Percentiles rank a stretch among this genome's conserved stretches.
Evolutionary conservation across 2,888 invertebrate species (phyloP).

Genomic region (Tipula confusa): DNA sequence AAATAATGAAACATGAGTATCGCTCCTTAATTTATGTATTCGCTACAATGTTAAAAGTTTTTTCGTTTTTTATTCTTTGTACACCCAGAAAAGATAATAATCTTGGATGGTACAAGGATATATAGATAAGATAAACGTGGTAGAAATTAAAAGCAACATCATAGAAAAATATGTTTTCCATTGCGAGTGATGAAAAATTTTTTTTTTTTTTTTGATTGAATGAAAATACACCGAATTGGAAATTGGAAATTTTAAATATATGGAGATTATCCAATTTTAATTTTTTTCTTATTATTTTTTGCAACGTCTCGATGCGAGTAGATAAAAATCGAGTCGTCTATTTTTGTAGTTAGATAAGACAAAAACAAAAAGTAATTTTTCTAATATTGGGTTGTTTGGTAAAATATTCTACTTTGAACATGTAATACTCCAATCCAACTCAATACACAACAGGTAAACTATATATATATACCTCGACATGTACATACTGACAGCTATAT

Average conservation of each 20-base stretch:
- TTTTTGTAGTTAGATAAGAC: background rate
- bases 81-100: background rate
- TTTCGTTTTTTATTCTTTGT: no score
- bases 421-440: background rate
- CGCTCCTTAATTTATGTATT: background rate
- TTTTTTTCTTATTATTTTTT: no score
- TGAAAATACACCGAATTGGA: constrained; percentile 9
- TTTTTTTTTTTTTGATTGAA: background rate
- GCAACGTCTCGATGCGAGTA: background rate
- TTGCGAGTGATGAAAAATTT: background rate
- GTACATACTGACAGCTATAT: background rate
- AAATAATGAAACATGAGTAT: background rate
- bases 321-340: background rate
- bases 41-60: background rate
- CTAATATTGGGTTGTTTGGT: background rate
- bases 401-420: background rate
- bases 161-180: background rate
- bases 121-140: constrained; percentile 3
- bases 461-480: background rate
- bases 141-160: background rate
- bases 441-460: background rate
- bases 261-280: background rate
- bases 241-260: constrained; percentile 12
- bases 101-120: background rate
- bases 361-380: background rate